Base-by-base conservation (phyloP, 2,888 invertebrate species). In the Calameuta pallipes region DNA sequence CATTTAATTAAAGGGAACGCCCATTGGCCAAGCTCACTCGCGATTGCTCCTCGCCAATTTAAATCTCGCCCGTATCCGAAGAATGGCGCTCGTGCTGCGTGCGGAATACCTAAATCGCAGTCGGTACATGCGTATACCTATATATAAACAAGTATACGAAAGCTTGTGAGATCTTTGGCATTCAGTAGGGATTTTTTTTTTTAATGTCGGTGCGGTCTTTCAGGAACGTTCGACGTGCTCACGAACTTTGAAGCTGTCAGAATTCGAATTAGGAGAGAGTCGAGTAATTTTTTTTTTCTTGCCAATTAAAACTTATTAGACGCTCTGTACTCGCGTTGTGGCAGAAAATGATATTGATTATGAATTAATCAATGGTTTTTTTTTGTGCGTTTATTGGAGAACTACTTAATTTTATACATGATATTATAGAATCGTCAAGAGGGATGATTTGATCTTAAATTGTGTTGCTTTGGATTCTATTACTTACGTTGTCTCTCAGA, bases 1-100 rank as follows among this genome's bases (percentile, higher is more conserved):
- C 91, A 90, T 91, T 91, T 90, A 90, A 91, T 91, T 90, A 90
- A 91, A 90, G 89, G 89, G 89, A 90, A 89, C 90, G 89, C 89
- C 88, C 89, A 89, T 89, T 89, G 90, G 87, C 89, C 87, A 84
- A 85, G 88, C 85, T 85, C 87, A 56, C 87, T 87, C 88, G 90
- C 89, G 90, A 90, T 90, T 90, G 90, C 56, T 23, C 87, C 90
- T 89, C 87, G 88, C 89, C 87, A 90, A 90, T 90, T 90, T 89
- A 90, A 90, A 90, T 90, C 89, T 86, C 85, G 84, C 81, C 79
- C 74, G 78, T 75, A 41, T 56, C 41, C 74, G 15, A 69, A 79
- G 80, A 82, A 79, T 79, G 81, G 79, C 79, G 81, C 79, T 80
- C 80, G 80, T 80, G 79, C 79, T 86, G 87, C 85, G 89, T 84